Base-by-base conservation (phyloP, 1,140 invertebrate genomes). In the Ericerus pela region DNA sequence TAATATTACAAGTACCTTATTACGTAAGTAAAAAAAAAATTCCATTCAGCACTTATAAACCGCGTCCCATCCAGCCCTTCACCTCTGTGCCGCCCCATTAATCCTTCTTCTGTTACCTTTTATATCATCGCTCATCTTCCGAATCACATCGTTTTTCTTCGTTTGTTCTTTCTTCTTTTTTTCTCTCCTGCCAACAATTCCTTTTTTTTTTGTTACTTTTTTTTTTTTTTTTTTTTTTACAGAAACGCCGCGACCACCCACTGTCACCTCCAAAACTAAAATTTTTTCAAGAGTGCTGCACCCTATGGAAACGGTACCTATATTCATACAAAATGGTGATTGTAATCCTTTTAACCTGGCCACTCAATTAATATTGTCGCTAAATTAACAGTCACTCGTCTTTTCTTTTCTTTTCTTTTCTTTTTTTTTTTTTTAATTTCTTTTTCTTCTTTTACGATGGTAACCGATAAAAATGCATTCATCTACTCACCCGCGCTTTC, bases 291-390 rank as follows among this genome's bases (percentile, higher is more conserved):
- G n/a, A n/a, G 14, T 38, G 20, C 41, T 47, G 41, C 41, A 47
- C 41, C 41, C 41, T 47, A 47, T 33, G 26, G 20, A 24, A 8
- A 24, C 26, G 8, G n/a, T 33, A 33, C 8, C 8, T 33, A 33
- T n/a, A 33, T 33, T 8, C n/a, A 33, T 10, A 33, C 8, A 33
- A n/a, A 33, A 33, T 10, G 30, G n/a, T 8, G 30, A 8, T 10
- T 33, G 8, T 8, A 10, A 38, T 38, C 36, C 14, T n/a, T 5
- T 5, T 14, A 16, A 38, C 36, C 41, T 47, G 41, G 41, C 41
- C 41, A 47, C 41, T 47, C 41, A 47, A 47, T 47, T 47, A 47
- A 47, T 47, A 47, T 47, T 47, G 41, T 47, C 41, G 41, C 41
- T 47, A 47, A 47, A 47, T 47, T 47, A 47, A 47, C 41, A 47